Evolutionary conservation across 92 coral and sea anemone genomes (phyloP), one percentile per base, ranked within the genome.

Genomic region (Meandrina meandrites): DNA sequence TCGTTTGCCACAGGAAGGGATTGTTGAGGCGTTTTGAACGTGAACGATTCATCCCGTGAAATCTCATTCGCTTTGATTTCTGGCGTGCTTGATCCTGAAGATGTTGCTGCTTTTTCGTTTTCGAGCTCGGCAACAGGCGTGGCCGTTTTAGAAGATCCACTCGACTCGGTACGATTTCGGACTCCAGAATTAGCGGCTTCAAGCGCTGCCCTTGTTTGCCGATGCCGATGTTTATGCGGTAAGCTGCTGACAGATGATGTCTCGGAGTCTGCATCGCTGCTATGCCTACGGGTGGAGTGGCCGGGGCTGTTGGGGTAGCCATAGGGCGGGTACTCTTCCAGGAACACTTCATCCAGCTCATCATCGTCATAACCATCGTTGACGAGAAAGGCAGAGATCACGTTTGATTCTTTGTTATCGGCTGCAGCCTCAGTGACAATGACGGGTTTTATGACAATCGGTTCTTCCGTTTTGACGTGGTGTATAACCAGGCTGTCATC

Each of bases 181-280:
- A 47, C 81, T 71, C 82, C 75, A 17, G 69, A 22, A 67, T 86
- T 93, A 21, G 82, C 87, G 4, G 90, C 91, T 62, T 87, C 92
- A 31, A 91, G 90, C 31, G 98, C 90, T 40, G 91, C 73, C 40
- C 93, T 90, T 53, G 95, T 87, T 34, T 95, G 93, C 13, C 88
- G 88, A 80, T 76, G 88, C 60, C 87, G 95, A 2, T 90, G 91
- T 67, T 87, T 91, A 58, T 86, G 82, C 34, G 95, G 94, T 12
- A 93, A 22, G 35, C 94, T 93, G 71, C 86, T 91, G 31, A 91
- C 91, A 48, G 98, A 97, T 18, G 99, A 97, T 36, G 95, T 97
- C 77, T 97, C 99, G 10, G 99, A 97, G 81, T 97, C 99, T 14
- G 99, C 99, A 90, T 97, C 99, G 83, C 98, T 95, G 75, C 99